phyloP scores from a whole-genome alignment of 2,888 invertebrate species.

The Hirtodrosophila alboralis region DNA sequence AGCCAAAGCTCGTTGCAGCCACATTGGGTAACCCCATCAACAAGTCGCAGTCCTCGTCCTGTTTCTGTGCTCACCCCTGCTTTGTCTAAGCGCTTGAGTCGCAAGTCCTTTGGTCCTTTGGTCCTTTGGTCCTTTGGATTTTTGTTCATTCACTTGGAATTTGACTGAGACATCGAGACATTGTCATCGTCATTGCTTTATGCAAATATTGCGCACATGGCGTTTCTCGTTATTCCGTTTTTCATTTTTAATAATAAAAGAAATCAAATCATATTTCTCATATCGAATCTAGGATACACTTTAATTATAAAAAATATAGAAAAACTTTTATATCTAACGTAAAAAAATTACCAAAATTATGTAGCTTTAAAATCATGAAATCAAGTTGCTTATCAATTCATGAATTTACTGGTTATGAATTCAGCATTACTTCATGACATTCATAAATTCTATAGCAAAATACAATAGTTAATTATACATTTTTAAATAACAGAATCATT shows the following conservation, averaged over 20 bases:
- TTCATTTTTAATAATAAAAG: slow-evolving; percentile 27
- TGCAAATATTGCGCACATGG: slow-evolving; percentile 68
- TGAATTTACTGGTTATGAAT: too few relatives aligned
- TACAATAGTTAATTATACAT: too few relatives aligned
- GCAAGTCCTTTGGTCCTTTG: slow-evolving; percentile 60
- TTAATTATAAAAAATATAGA: too few relatives aligned
- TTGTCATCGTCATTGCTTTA: slow-evolving; percentile 55
- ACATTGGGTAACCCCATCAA: slow-evolving; percentile 67
- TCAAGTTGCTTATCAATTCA: too few relatives aligned
- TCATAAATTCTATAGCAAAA: too few relatives aligned
- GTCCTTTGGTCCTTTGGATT: too few relatives aligned
- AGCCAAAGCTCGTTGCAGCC: slow-evolving; percentile 13
- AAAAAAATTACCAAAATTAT: too few relatives aligned
- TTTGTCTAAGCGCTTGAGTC: slow-evolving; percentile 60
- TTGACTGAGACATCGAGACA: slow-evolving; percentile 45
- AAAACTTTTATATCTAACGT: too few relatives aligned
- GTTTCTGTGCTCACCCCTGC: slow-evolving; percentile 14
- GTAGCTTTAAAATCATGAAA: too few relatives aligned
- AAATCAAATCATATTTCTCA: neutral
- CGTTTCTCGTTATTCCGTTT: slow-evolving; percentile 16
- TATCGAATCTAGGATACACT: slow-evolving; percentile 8
- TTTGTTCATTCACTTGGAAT: slow-evolving; percentile 50
- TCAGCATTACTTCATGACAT: too few relatives aligned
- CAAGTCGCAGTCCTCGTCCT: slow-evolving; percentile 50
- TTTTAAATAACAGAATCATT: too few relatives aligned